Base-by-base conservation (phyloP, 1,140 invertebrate genomes). In the Pristionchus pacificus region DNA sequence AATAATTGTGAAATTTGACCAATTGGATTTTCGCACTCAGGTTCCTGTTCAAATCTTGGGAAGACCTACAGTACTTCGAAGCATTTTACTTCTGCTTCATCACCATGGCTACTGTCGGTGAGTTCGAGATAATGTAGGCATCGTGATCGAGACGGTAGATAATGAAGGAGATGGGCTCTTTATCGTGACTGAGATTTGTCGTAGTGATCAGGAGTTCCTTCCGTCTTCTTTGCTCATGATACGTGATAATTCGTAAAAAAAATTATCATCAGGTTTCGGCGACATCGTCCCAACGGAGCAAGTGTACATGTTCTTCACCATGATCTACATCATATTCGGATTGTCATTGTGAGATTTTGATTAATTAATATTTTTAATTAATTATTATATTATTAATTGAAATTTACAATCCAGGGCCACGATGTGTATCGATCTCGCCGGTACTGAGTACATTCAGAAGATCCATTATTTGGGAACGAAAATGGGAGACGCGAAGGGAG, bases 71-170 rank as follows among this genome's bases (percentile, higher is more conserved):
- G 29, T 83, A 84, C 65, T 83, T 84, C 60, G 83, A 83, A 29
- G 81, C 81, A 13, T 83, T 83, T 67, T 83, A 83, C 68, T 83
- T 83, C 62, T 83, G 81, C 65, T 83, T 83, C 68, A 84, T 83
- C 60, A 84, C 81, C 65, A 83, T 84, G 82, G 82, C 81, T 62
- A 83, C 81, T 33, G 77, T 83, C 33, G 81, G 79, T 81, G 31
- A 30, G 32, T 29, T 49, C n/a, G n/a, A n/a, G n/a, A n/a, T n/a
- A n/a, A n/a, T n/a, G n/a, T n/a, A 31, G 32, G 13, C 30, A 25
- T 28, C 57, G 28, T 15, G 30, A 60, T 29, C 1, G 19, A 14
- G n/a, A 66, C 27, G 28, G 15, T 55, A 1, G 3, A 49, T 66
- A 49, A 2, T 58, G 2, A 2, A 66, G 57, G 27, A n/a, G n/a